phyloP scores from a whole-genome alignment of 2,888 invertebrate genomes.

The Thyatira batis region DNA sequence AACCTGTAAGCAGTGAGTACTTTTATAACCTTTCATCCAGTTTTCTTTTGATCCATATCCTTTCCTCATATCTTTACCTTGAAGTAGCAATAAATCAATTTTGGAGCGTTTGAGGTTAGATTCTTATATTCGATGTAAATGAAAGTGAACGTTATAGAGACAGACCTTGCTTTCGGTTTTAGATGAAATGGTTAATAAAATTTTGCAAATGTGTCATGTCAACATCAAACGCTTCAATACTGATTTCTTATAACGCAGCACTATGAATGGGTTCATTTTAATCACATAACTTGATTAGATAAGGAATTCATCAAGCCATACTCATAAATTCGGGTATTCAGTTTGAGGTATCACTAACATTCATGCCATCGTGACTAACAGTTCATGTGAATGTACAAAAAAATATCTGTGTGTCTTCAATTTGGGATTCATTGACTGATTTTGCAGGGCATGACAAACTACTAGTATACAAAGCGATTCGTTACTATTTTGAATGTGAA shows the following conservation, averaged over 20 bases:
- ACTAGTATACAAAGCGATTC: conserved; percentile 67
- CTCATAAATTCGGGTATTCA: conserved; percentile 52
- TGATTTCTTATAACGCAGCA: conserved; percentile 44
- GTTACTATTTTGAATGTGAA: conserved; percentile 66
- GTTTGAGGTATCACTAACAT: conserved; percentile 54
- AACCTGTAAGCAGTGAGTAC: conserved; percentile 77
- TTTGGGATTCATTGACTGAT: conserved; percentile 79
- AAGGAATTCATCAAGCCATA: conserved; percentile 35
- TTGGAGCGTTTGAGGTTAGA: conserved; percentile 53
- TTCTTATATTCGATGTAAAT: conserved; percentile 47
- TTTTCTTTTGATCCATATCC: conserved; percentile 49
- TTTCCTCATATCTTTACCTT: conserved; percentile 45
- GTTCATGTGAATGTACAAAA: conserved; percentile 60
- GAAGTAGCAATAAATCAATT: conserved; percentile 43
- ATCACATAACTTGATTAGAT: conserved; percentile 65
- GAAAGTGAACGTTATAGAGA: conserved; percentile 36
- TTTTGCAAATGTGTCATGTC: conserved; percentile 24
- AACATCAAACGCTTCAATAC: conserved; percentile 44
- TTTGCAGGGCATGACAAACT: conserved; percentile 78
- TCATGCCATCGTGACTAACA: conserved; percentile 48
- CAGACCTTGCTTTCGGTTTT: conserved; percentile 5
- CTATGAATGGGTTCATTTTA: conserved; percentile 56
- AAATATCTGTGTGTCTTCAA: conserved; percentile 81
- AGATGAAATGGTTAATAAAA: conserved; percentile 3
- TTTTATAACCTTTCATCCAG: conserved; percentile 48